Conservation (phyloP, 2,888 invertebrate species). For the Nebria salina region DNA sequence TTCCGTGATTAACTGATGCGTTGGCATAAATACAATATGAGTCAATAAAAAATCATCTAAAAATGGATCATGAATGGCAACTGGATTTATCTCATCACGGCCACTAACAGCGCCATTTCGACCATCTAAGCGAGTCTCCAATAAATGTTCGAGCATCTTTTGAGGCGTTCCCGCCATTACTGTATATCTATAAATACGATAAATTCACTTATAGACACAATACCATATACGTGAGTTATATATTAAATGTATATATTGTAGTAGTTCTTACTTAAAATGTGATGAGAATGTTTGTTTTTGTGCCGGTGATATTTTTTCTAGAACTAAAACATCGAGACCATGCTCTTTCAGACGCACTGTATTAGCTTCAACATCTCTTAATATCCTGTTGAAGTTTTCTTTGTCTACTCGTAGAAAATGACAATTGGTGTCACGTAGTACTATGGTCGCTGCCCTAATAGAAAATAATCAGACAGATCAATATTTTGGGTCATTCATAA, state of each 20-base stretch:
- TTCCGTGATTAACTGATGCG: slow-evolving; percentile 76
- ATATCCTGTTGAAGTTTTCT: slow-evolving; percentile 83
- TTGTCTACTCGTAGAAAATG: slow-evolving; percentile 86
- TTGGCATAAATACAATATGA: slow-evolving; percentile 84
- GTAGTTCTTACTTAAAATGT: slow-evolving; percentile 71
- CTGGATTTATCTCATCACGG: slow-evolving; percentile 60
- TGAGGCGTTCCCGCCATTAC: slow-evolving; percentile 88
- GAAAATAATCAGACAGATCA: not conserved
- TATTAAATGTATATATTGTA: not conserved
- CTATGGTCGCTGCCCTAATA: slow-evolving; percentile 81
- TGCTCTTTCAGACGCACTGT: slow-evolving; percentile 86
- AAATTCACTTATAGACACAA: not conserved
- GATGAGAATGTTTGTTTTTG: slow-evolving; percentile 66
- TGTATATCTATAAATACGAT: slow-evolving; percentile 71
- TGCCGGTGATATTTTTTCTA: slow-evolving; percentile 75
- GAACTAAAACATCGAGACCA: slow-evolving; percentile 82
- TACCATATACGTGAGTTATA: slow-evolving; percentile 5
- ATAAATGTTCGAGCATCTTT: slow-evolving; percentile 86
- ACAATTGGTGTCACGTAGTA: slow-evolving; percentile 82
- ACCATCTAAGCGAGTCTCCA: slow-evolving; percentile 80
- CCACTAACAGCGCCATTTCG: slow-evolving; percentile 64
- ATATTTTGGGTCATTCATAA: not conserved
- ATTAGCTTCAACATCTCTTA: slow-evolving; percentile 87
- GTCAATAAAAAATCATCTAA: slow-evolving; percentile 85
- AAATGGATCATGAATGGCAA: slow-evolving; percentile 72